A percentile compares a stretch with the other conserved stretches of the same genome.
phyloP scores from a whole-genome alignment of 2,797 vertebrate species.

The Macrochelys suwanniensis region DNA sequence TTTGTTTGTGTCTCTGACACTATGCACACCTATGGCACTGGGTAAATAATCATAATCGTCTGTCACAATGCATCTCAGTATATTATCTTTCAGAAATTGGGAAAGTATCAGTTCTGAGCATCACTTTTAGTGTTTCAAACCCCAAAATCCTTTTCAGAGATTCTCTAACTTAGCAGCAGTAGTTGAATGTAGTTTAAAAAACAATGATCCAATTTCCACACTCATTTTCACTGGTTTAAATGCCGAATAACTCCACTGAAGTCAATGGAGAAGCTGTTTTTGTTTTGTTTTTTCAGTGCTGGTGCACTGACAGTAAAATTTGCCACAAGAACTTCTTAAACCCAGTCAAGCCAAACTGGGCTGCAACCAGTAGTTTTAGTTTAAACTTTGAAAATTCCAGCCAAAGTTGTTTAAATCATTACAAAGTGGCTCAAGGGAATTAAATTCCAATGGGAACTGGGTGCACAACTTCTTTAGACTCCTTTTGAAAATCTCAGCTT shows the following conservation, averaged over 20 bases:
- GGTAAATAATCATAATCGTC: not conserved
- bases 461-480: constrained; percentile 48
- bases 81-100: not conserved
- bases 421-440: constrained; percentile 32
- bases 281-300: not conserved
- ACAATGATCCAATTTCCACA: not conserved
- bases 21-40: not conserved
- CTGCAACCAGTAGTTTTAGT: constrained; percentile 21
- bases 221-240: constrained; percentile 37
- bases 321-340: not conserved
- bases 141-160: not conserved
- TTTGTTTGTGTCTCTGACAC: not conserved
- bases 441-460: constrained; percentile 42
- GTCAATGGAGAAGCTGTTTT: not conserved
- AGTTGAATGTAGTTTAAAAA: not conserved
- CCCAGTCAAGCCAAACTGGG: constrained; percentile 22
- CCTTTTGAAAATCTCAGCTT: constrained; percentile 36
- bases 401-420: too few relatives aligned
- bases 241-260: constrained; percentile 2
- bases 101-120: constrained; percentile 14
- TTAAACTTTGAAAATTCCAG: constrained; percentile 5
- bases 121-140: constrained; percentile 14
- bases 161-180: constrained; percentile 2
- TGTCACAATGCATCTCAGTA: constrained; percentile 1
- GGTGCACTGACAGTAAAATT: not conserved